Percentiles rank a stretch among this genome's conserved stretches.
phyloP scores from a whole-genome alignment of 2,797 vertebrate genomes.

The Danio choprae region DNA sequence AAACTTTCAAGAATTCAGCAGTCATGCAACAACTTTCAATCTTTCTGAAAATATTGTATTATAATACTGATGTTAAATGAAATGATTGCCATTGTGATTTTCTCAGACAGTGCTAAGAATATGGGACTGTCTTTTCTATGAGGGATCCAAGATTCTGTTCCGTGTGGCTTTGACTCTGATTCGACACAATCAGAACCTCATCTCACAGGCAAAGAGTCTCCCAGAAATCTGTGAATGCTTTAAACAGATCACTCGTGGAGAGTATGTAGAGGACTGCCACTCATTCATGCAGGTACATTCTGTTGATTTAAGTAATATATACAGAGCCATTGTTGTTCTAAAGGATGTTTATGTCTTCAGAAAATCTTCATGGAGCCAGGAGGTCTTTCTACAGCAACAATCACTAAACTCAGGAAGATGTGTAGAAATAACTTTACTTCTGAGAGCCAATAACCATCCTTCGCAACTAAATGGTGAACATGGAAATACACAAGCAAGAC shows the following conservation, averaged over 20 bases:
- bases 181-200: conserved; percentile 86
- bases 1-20: not conserved
- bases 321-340: not conserved
- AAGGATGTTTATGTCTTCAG: conserved; percentile 55
- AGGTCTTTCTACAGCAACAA: conserved; percentile 84
- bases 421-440: conserved; percentile 78
- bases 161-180: conserved; percentile 92
- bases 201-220: conserved; percentile 85
- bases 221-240: conserved; percentile 89
- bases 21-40: not conserved
- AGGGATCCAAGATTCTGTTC: conserved; percentile 96
- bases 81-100: not conserved
- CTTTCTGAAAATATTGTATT: not conserved
- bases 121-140: conserved; percentile 97
- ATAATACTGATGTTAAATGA: too few species aligned
- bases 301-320: not conserved
- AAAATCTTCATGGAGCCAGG: conserved; percentile 93
- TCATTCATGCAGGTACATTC: conserved; percentile 91
- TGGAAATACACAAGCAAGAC: not conserved
- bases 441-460: conserved; percentile 63
- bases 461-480: not conserved
- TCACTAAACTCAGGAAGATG: conserved; percentile 84
- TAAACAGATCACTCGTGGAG: conserved; percentile 88
- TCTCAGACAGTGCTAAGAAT: conserved; percentile 91
- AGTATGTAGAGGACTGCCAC: conserved; percentile 89